Conservation (phyloP, 2,113 vertebrate genomes). For the Cynoglossus semilaevis region DNA sequence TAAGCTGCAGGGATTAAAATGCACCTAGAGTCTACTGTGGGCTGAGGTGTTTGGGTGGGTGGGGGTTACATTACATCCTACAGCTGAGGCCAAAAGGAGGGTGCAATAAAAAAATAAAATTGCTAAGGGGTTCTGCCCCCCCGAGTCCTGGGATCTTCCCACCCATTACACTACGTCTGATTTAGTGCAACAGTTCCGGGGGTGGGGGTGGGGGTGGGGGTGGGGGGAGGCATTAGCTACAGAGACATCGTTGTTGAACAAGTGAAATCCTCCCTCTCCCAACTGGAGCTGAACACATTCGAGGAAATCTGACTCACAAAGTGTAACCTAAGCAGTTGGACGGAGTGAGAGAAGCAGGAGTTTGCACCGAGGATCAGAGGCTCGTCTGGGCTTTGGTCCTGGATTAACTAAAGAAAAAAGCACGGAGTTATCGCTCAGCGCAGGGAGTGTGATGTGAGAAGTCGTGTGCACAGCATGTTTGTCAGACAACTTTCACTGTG, state of each 20-base stretch:
- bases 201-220: too few species aligned
- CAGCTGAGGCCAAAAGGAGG: not conserved
- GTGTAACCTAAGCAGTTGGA: constrained; percentile 27
- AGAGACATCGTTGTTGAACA: constrained; percentile 18
- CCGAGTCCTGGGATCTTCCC: constrained; percentile 14
- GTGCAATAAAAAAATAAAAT: not conserved
- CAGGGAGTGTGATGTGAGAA: not conserved
- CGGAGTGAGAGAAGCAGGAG: constrained; percentile 11
- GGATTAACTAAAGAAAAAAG: constrained; percentile 9
- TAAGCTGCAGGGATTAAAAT: constrained; percentile 21
- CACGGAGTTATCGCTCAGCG: not conserved
- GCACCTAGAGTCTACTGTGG: not conserved
- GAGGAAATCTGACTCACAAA: constrained; percentile 31
- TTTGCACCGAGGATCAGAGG: constrained; percentile 29
- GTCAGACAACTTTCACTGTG: not conserved
- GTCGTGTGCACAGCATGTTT: not conserved
- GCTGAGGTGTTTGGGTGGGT: not conserved
- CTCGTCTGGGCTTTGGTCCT: constrained; percentile 22
- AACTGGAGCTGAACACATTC: constrained; percentile 20
- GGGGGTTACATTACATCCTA: not conserved
- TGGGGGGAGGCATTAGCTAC: constrained; percentile 9
- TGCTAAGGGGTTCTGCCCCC: constrained; percentile 1
- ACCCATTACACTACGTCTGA: constrained; percentile 24
- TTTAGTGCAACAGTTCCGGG: constrained; percentile 22
- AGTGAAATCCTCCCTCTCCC: constrained; percentile 16